Percentiles rank a stretch among this genome's conserved stretches.
Evolutionary conservation across 2,113 vertebrate genomes (phyloP).

Genomic region (Tapirus terrestris): DNA sequence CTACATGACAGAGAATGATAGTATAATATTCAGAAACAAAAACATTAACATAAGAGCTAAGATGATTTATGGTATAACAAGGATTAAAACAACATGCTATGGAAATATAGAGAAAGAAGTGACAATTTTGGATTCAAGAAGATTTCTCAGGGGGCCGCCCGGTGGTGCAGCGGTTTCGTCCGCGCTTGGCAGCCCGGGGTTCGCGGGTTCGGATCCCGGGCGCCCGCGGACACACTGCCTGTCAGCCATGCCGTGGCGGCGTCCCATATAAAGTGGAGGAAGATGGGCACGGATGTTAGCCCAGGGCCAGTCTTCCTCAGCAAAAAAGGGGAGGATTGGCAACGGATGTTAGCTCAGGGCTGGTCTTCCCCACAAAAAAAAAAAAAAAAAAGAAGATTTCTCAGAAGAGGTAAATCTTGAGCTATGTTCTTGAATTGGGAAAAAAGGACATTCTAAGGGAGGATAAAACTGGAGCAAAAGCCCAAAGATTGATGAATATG

Average conservation of each 20-base stretch:
- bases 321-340: too few relatives aligned
- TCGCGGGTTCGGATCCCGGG: too few relatives aligned
- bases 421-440: neutral
- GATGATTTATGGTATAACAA: neutral
- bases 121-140: neutral
- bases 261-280: too few relatives aligned
- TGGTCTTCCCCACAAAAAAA: too few relatives aligned
- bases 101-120: neutral
- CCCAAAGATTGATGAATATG: neutral
- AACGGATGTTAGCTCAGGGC: too few relatives aligned
- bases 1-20: neutral
- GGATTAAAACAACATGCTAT: conserved; percentile 2
- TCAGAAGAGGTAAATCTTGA: neutral
- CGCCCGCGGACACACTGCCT: too few relatives aligned
- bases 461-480: neutral
- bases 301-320: too few relatives aligned
- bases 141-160: neutral
- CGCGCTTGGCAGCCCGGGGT: too few relatives aligned
- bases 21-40: neutral
- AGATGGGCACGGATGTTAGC: too few relatives aligned
- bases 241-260: too few relatives aligned
- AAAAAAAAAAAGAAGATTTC: too few relatives aligned
- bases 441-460: neutral
- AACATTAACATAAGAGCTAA: neutral
- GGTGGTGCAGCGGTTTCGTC: too few relatives aligned